Evolutionary conservation across 2,888 invertebrate genomes (phyloP).

Genomic region (Pelosia muscerda): DNA sequence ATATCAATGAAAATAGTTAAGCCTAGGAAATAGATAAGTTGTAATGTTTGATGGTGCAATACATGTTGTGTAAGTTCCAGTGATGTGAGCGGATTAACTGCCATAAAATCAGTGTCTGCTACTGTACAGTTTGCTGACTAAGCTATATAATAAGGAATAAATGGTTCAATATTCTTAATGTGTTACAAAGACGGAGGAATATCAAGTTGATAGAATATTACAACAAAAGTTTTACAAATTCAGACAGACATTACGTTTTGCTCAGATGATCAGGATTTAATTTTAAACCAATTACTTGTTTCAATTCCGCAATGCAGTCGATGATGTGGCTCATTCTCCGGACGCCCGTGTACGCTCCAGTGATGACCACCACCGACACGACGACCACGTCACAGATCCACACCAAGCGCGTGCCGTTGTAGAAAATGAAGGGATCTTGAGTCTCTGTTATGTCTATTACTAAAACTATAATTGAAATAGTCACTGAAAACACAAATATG

Average conservation of each 20-base stretch:
- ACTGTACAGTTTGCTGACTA: no score
- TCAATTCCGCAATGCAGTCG: slow-evolving; percentile 3
- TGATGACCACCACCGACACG: neutral
- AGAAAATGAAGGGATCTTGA: neutral
- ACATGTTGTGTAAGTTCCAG: no score
- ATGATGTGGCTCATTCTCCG: slow-evolving; percentile 16
- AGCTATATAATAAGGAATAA: no score
- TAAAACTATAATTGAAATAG: neutral
- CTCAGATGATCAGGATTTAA: neutral
- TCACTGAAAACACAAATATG: neutral
- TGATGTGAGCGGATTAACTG: no score
- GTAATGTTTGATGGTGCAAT: neutral
- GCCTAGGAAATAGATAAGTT: neutral
- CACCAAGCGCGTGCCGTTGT: neutral
- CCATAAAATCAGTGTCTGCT: no score
- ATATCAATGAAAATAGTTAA: neutral
- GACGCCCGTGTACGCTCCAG: slow-evolving; percentile 2
- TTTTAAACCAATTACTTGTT: slow-evolving; percentile 5
- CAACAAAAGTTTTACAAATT: neutral
- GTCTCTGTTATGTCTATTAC: neutral
- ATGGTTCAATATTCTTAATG: neutral
- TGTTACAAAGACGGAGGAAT: neutral
- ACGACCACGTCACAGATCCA: slow-evolving; percentile 5
- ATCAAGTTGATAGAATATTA: neutral
- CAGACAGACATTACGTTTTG: neutral